A percentile compares a stretch with the other conserved stretches of the same genome.
Conservation (phyloP, 1,140 invertebrate genomes). For the Heliothis subflexa region DNA sequence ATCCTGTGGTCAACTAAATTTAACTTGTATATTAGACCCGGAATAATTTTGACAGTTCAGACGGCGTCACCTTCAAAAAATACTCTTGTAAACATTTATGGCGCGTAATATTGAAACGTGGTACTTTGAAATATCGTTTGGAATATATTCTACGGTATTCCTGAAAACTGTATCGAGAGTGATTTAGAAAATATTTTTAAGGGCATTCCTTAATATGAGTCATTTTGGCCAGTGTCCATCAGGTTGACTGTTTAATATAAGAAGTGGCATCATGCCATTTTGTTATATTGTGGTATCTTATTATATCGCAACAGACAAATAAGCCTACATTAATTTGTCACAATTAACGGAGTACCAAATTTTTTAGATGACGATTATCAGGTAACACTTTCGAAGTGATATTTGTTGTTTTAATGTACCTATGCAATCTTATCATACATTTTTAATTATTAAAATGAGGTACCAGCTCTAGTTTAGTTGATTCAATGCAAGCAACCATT, state of each 20-base stretch:
- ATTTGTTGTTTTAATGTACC: no score
- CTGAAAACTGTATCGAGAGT: constrained; percentile 27
- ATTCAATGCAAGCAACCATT: no score
- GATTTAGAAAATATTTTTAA: constrained; percentile 58
- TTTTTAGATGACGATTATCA: background rate
- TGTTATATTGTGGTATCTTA: constrained; percentile 15
- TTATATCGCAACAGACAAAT: constrained; percentile 16
- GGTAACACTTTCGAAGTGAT: background rate
- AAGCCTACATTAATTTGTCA: constrained; percentile 16
- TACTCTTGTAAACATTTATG: constrained; percentile 2
- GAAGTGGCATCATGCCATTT: constrained; percentile 51
- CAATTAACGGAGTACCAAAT: background rate
- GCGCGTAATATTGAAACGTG: background rate
- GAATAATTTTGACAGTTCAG: background rate
- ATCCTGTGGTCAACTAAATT: background rate
- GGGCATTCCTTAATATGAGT: constrained; percentile 62
- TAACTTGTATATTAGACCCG: background rate
- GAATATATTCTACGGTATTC: constrained; percentile 13
- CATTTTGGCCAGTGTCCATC: constrained; percentile 61
- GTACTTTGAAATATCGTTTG: constrained; percentile 6
- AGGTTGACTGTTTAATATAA: constrained; percentile 35
- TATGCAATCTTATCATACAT: no score
- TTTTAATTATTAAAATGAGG: no score
- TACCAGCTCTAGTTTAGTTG: no score
- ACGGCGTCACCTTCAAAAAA: background rate